These are phyloP conservation scores for Procambarus clarkii DNA, from an alignment of 1,140 invertebrate genomes.

Conservation along the genomic window DNA sequence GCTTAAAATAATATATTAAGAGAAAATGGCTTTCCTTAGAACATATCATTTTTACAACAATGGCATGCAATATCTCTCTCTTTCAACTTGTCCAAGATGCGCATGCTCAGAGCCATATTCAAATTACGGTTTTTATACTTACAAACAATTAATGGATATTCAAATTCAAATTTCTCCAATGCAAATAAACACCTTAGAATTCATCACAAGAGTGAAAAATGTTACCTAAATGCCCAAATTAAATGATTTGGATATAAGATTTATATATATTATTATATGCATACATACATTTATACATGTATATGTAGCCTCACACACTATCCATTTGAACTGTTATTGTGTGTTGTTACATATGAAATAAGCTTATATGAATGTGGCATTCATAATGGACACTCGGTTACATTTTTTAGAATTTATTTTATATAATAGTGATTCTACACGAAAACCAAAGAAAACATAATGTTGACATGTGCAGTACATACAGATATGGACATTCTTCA, in stretches of 20 bases:
- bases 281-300: not conserved
- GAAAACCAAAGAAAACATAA: constrained; percentile 12
- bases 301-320: not conserved
- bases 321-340: not conserved
- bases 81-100: not conserved
- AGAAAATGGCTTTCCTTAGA: not conserved
- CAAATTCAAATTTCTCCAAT: not conserved
- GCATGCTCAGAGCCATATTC: not conserved
- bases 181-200: not conserved
- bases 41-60: not conserved
- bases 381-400: not conserved
- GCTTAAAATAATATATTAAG: constrained; percentile 6
- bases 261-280: too few relatives aligned
- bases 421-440: not conserved
- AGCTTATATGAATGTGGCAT: constrained; percentile 10
- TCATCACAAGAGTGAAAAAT: not conserved
- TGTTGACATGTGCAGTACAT: constrained; percentile 29
- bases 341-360: not conserved
- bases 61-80: not conserved
- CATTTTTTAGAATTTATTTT: not conserved
- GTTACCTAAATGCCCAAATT: not conserved
- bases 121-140: not conserved
- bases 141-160: not conserved
- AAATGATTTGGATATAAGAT: not conserved
- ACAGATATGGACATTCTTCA: constrained; percentile 28